Conservation (phyloP, 53 echinoderm and acorn worm genomes). For the Antedon mediterranea region DNA sequence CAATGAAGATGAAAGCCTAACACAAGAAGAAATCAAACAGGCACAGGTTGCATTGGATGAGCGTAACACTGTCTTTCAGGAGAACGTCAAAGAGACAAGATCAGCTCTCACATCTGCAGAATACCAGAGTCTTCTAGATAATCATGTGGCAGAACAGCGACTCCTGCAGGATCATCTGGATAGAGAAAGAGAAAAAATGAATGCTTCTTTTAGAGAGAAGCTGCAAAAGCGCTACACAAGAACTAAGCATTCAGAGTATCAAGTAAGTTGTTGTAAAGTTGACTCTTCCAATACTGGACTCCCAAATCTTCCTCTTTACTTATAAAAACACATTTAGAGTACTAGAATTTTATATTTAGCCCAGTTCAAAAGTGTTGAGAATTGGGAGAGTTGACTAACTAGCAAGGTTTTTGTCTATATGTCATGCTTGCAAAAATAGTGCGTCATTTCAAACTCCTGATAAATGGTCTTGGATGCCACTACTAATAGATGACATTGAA, state of each 20-base stretch:
- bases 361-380: no score
- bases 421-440: no score
- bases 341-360: no score
- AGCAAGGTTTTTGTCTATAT: no score
- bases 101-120: not conserved
- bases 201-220: not conserved
- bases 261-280: not conserved
- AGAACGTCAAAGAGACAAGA: not conserved
- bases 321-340: no score
- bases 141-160: not conserved
- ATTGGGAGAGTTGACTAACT: no score
- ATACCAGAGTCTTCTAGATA: not conserved
- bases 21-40: conserved; percentile 11
- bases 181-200: conserved; percentile 6
- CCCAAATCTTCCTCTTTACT: no score
- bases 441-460: no score
- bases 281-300: no score
- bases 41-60: not conserved
- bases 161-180: not conserved
- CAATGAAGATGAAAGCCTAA: conserved; percentile 20
- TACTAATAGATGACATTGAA: no score
- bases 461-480: no score
- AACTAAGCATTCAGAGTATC: not conserved
- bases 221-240: not conserved
- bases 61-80: not conserved